phyloP scores from a whole-genome alignment of 1,140 invertebrate genomes.

The Brachionus asplanchnoidis region DNA sequence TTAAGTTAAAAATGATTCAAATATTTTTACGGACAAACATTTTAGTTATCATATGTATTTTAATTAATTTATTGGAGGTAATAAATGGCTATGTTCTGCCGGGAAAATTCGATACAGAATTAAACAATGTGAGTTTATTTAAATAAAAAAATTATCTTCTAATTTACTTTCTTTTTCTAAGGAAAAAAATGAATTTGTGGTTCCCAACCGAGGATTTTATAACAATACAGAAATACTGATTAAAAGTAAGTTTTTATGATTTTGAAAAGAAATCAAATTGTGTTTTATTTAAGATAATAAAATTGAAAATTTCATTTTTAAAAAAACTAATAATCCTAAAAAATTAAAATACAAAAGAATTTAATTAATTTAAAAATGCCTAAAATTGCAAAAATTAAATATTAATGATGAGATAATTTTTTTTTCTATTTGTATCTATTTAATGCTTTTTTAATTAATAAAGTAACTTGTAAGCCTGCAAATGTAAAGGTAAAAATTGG shows the following conservation, averaged over 20 bases:
- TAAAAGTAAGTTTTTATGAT: not conserved
- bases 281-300: too few relatives aligned
- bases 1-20: not conserved
- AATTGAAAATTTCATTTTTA: not conserved
- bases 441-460: not conserved
- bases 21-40: not conserved
- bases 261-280: not conserved
- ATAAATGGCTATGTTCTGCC: not conserved
- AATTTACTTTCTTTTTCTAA: not conserved
- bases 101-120: not conserved
- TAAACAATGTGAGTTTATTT: not conserved
- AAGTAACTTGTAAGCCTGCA: not conserved
- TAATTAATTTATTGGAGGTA: not conserved
- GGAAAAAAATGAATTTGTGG: not conserved
- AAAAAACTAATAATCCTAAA: too few relatives aligned
- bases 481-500: conserved; percentile 19
- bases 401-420: too few relatives aligned
- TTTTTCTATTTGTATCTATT: too few relatives aligned
- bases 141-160: not conserved
- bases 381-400: too few relatives aligned
- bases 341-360: too few relatives aligned
- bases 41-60: not conserved
- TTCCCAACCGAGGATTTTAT: conserved; percentile 12
- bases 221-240: conserved; percentile 2
- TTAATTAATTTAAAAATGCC: too few relatives aligned